Conservation (phyloP, 1,140 invertebrate genomes). For the Andricus grossulariae region DNA sequence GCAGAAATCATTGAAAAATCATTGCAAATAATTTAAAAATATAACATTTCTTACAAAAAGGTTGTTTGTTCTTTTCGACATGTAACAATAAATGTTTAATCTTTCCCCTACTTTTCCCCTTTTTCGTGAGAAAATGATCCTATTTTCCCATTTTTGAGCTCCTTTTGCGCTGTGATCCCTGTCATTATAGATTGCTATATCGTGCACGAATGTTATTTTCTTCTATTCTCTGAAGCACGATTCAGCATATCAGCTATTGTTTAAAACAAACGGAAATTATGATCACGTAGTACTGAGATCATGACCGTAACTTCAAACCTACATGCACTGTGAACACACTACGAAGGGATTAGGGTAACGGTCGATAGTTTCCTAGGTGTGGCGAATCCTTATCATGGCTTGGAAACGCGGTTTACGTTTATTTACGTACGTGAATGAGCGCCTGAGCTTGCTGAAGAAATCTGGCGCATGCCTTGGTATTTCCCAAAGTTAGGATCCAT, state of each 20-base stretch:
- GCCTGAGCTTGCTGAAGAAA: slow-evolving; percentile 9
- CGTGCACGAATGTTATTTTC: too few relatives aligned
- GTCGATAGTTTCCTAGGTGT: slow-evolving; percentile 18
- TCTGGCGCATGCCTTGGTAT: slow-evolving; percentile 19
- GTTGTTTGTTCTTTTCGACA: too few relatives aligned
- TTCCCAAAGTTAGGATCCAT: background rate
- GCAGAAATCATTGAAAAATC: too few relatives aligned
- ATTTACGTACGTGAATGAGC: slow-evolving; percentile 11
- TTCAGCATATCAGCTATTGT: background rate
- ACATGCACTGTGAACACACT: background rate
- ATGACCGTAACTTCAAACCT: slow-evolving; percentile 19
- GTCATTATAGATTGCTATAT: too few relatives aligned
- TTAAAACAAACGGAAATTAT: slow-evolving; percentile 7
- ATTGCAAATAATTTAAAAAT: too few relatives aligned
- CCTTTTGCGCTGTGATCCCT: too few relatives aligned
- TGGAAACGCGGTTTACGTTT: slow-evolving; percentile 15
- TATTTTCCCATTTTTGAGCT: too few relatives aligned
- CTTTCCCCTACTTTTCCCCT: too few relatives aligned
- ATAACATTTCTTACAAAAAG: too few relatives aligned
- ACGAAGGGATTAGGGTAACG: slow-evolving; percentile 25
- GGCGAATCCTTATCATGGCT: slow-evolving; percentile 20
- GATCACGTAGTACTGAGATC: background rate
- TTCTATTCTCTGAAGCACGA: background rate
- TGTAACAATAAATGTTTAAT: too few relatives aligned
- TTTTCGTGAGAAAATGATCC: too few relatives aligned